These are phyloP conservation scores for Callyntrura guangdongensis DNA, from an alignment of 2,888 invertebrate genomes.

Conservation along the genomic window DNA sequence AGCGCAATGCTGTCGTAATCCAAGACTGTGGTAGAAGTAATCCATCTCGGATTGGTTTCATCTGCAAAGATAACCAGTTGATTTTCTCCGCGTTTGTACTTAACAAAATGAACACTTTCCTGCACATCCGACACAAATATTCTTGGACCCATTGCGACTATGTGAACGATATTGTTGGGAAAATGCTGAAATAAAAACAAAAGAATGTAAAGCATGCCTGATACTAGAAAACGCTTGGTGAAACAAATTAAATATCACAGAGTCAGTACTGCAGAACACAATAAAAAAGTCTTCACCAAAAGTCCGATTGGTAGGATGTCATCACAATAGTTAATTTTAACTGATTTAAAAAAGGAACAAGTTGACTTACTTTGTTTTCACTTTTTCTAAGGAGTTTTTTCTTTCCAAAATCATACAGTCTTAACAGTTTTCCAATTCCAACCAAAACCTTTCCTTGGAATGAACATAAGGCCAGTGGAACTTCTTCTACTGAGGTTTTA, in stretches of 20 bases:
- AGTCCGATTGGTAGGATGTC: slow-evolving; percentile 73
- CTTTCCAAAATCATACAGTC: slow-evolving; percentile 98
- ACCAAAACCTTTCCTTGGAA: slow-evolving; percentile 97
- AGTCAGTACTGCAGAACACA: slow-evolving; percentile 84
- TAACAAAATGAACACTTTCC: slow-evolving; percentile 98
- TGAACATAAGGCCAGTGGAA: slow-evolving; percentile 94
- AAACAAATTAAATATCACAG: no score
- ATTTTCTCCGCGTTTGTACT: slow-evolving; percentile 98
- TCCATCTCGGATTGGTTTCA: slow-evolving; percentile 98
- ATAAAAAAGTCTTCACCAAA: slow-evolving; percentile 77
- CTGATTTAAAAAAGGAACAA: no score
- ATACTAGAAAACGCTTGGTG: no score
- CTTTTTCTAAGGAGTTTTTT: slow-evolving; percentile 98
- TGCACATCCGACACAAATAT: slow-evolving; percentile 98
- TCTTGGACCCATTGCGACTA: slow-evolving; percentile 97
- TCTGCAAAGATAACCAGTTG: slow-evolving; percentile 99
- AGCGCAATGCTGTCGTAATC: slow-evolving; percentile 99
- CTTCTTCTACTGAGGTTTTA: slow-evolving; percentile 96
- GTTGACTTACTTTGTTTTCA: slow-evolving; percentile 92
- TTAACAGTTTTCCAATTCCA: slow-evolving; percentile 96
- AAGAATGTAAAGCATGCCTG: no score
- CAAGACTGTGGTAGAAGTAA: slow-evolving; percentile 95
- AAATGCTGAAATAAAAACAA: slow-evolving; percentile 90
- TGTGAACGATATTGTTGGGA: slow-evolving; percentile 97
- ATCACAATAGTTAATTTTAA: slow-evolving; percentile 62